Evolutionary conservation across 1,140 invertebrate genomes (phyloP).

Genomic region (Zaprionus taronus): DNA sequence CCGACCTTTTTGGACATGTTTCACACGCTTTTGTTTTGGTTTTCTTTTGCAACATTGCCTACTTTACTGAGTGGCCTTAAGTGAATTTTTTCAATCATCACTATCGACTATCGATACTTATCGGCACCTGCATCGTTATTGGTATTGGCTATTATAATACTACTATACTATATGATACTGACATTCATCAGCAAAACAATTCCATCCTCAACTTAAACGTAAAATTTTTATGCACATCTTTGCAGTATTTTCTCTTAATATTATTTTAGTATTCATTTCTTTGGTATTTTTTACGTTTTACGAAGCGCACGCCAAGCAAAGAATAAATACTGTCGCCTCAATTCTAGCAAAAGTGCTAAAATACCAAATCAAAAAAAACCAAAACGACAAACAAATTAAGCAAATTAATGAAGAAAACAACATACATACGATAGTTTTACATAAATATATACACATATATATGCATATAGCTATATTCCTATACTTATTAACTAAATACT

Average conservation of each 20-base stretch:
- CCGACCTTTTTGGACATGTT: neutral
- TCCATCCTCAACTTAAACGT: neutral
- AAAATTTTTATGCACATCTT: conserved; percentile 22
- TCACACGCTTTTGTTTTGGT: conserved; percentile 24
- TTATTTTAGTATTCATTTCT: neutral
- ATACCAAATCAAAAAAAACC: conserved; percentile 23
- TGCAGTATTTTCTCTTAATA: conserved; percentile 11
- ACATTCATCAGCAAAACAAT: neutral
- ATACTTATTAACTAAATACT: conserved; percentile 36
- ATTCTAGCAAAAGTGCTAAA: conserved; percentile 16
- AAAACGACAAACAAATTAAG: conserved; percentile 5
- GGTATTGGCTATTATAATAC: conserved; percentile 12
- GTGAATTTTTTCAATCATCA: conserved; percentile 31
- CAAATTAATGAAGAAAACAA: conserved; percentile 9
- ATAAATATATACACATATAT: conserved; percentile 31
- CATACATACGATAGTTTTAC: conserved; percentile 27
- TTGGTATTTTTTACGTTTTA: conserved; percentile 18
- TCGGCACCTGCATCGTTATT: conserved; percentile 26
- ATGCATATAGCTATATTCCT: conserved; percentile 49
- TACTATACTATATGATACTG: neutral
- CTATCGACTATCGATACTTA: conserved; percentile 16
- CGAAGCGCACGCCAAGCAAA: conserved; percentile 27
- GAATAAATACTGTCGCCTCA: conserved; percentile 26
- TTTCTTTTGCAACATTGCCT: conserved; percentile 18
- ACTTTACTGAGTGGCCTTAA: conserved; percentile 51